phyloP scores from a whole-genome alignment of 1,140 invertebrate species.

The Scaptomyza pallida region DNA sequence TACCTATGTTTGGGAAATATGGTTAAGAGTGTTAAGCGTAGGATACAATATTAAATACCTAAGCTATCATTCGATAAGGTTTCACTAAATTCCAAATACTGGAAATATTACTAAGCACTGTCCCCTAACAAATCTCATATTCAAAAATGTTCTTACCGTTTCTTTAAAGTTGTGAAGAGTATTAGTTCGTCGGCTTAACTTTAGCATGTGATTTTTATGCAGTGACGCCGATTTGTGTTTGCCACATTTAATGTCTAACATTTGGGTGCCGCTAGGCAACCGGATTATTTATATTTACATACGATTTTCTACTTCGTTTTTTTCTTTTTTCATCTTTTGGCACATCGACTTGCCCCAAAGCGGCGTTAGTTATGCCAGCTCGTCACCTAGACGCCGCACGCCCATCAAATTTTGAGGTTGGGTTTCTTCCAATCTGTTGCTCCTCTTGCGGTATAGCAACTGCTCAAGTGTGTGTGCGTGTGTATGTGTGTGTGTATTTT shows the following conservation, averaged over 20 bases:
- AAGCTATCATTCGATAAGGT: too few relatives aligned
- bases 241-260: slow-evolving; percentile 10
- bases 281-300: slow-evolving; percentile 77
- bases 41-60: too few relatives aligned
- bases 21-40: too few relatives aligned
- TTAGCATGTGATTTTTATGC: slow-evolving; percentile 19
- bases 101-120: too few relatives aligned
- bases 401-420: slow-evolving; percentile 22
- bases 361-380: slow-evolving; percentile 30
- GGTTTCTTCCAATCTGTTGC: slow-evolving; percentile 55
- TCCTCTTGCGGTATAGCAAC: too few relatives aligned
- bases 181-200: not conserved
- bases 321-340: too few relatives aligned
- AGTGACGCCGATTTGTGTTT: slow-evolving; percentile 11
- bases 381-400: slow-evolving; percentile 27
- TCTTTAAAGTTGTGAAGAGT: not conserved
- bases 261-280: slow-evolving; percentile 38
- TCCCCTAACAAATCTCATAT: too few relatives aligned
- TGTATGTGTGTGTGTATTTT: not conserved
- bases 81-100: too few relatives aligned
- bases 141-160: too few relatives aligned
- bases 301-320: slow-evolving; percentile 49
- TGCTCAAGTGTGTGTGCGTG: not conserved
- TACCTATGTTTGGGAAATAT: too few relatives aligned
- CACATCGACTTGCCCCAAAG: slow-evolving; percentile 30